Conservation (phyloP, 2,113 vertebrate species). For the Columba janthina region DNA sequence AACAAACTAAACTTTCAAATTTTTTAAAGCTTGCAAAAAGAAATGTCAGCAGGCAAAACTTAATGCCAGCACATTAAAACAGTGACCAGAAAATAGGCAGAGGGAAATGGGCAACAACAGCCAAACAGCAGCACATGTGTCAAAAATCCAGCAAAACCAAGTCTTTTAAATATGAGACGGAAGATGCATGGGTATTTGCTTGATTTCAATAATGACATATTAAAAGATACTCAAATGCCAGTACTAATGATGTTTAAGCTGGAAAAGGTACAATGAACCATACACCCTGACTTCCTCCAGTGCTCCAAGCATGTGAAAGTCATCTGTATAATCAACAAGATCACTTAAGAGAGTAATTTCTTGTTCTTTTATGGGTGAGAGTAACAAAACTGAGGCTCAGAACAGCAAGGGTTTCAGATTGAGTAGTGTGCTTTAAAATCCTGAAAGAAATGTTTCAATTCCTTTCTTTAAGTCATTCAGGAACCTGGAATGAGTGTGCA, state of each 20-base stretch:
- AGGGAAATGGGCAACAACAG: neutral
- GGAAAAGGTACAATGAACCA: neutral
- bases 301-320: neutral
- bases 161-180: neutral
- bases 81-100: neutral
- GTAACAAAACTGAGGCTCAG: neutral
- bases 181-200: neutral
- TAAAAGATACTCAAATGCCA: neutral
- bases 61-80: neutral
- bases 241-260: neutral
- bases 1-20: neutral
- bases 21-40: neutral
- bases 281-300: neutral
- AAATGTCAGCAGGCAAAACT: neutral
- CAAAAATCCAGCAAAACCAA: neutral
- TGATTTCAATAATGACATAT: neutral
- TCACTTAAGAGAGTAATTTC: neutral
- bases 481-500: neutral
- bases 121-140: neutral
- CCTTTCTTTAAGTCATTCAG: neutral
- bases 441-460: neutral
- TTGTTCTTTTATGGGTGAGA: neutral
- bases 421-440: neutral
- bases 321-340: neutral
- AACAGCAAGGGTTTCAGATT: neutral